Base-by-base conservation (phyloP, 2,797 vertebrate species). In the Bryconaethiops microstoma region DNA sequence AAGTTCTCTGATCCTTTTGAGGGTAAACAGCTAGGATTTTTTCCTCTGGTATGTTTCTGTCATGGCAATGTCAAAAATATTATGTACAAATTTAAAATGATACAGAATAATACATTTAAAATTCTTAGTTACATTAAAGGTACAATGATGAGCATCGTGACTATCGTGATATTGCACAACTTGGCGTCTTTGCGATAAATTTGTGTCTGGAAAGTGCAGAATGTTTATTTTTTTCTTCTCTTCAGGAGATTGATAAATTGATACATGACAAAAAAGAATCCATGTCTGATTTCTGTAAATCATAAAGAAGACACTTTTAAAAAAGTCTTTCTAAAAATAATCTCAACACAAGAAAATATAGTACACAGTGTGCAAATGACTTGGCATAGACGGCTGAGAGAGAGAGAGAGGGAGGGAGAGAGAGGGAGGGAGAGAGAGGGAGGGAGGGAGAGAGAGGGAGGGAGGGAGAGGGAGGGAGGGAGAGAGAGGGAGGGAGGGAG, bases 21-120 rank as follows among this genome's bases (percentile, higher is more conserved):
- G 63, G 72, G 42, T 80, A 90, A 88, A 89, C 89, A 87, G 62
- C 74, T 70, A 74, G 10, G 71, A 77, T 40, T 82, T 74, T 83
- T n/a, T n/a, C 79, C 60, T 85, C 87, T 86, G 80, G 79, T 81
- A 75, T 86, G 89, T 93, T 75, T 92, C 94, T 95, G 94, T 94
- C 94, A 95, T 95, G 95, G 94, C 94, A 91, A 91, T 91, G 92
- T 93, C 95, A 94, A 95, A 95, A 95, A 95, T 96, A 95, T 96
- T 96, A 96, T 96, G 95, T 95, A 96, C 95, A 96, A 95, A 94
- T 95, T 96, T 95, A 94, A 96, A 86, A 88, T 88, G 85, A 88
- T 88, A 88, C 86, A 88, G 86, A 96, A 96, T 96, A 94, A 92
- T 95, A 96, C 95, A 96, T 94, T 95, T 96, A 95, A 94, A 95